Percentiles rank a stretch among this genome's conserved stretches.
phyloP scores from a whole-genome alignment of 2,113 vertebrate genomes.

The Rhadina sibilatrix region DNA sequence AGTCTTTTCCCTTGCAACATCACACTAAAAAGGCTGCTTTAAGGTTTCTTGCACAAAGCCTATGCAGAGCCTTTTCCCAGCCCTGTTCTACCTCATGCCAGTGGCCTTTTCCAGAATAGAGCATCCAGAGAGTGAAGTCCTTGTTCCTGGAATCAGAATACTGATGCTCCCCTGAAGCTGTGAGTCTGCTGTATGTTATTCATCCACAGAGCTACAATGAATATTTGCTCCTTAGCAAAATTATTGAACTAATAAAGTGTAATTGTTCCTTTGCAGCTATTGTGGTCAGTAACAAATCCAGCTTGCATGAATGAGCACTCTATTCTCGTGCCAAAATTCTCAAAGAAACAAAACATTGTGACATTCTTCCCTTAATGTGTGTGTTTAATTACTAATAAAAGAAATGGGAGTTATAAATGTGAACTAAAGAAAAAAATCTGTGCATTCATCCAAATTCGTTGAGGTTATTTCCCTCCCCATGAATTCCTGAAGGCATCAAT shows the following conservation, averaged over 20 bases:
- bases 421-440: conserved; percentile 42
- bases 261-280: conserved; percentile 66
- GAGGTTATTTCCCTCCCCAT: background rate
- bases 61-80: background rate
- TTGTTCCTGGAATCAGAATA: background rate
- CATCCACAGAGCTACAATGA: background rate
- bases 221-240: conserved; percentile 59
- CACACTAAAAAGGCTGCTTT: background rate
- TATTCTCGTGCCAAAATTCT: conserved; percentile 70
- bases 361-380: conserved; percentile 54
- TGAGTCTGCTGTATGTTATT: background rate
- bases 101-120: background rate
- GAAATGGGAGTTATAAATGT: conserved; percentile 54
- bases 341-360: conserved; percentile 63
- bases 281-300: conserved; percentile 65
- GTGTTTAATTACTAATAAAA: conserved; percentile 73
- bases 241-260: conserved; percentile 68
- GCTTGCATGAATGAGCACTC: conserved; percentile 43
- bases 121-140: background rate
- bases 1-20: background rate
- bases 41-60: background rate
- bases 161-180: background rate
- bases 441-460: conserved; percentile 32
- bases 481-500: conserved; percentile 13
- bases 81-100: background rate